phyloP scores from a whole-genome alignment of 2,113 vertebrate genomes.

The Chunga burmeisteri region DNA sequence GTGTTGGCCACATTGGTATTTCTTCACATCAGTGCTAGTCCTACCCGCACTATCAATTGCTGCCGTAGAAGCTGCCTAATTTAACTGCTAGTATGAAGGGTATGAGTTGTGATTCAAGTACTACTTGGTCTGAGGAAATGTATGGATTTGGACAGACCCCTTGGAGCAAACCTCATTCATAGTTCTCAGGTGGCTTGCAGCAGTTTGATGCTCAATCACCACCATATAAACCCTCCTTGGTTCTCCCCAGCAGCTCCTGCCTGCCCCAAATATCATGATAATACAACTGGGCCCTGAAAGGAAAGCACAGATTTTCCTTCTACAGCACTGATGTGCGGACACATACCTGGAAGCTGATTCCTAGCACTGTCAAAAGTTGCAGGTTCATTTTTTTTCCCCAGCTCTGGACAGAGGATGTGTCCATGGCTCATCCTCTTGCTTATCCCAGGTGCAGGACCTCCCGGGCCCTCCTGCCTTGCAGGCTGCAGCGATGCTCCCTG shows the following conservation, averaged over 20 bases:
- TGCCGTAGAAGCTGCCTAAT: not conserved
- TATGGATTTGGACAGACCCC: not conserved
- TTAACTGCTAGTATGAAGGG: not conserved
- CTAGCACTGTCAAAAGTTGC: not conserved
- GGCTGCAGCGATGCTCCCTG: not conserved
- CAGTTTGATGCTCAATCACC: not conserved
- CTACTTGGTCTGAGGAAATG: not conserved
- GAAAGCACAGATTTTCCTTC: not conserved
- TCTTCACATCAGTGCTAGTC: not conserved
- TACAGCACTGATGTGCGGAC: too few species aligned
- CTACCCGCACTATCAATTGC: not conserved
- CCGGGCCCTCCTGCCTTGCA: not conserved
- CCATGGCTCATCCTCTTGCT: not conserved
- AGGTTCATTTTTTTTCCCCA: not conserved
- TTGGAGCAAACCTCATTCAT: not conserved
- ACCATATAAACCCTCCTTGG: not conserved
- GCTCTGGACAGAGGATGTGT: not conserved
- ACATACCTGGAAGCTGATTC: not conserved
- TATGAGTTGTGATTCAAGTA: not conserved
- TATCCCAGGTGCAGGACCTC: not conserved
- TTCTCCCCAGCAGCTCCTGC: not conserved
- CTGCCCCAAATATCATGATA: not conserved
- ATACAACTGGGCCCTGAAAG: not conserved
- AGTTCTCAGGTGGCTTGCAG: not conserved
- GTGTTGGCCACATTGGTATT: fast-evolving